Evolutionary conservation across 2,888 invertebrate species (phyloP).

Genomic region (Tetrapedia diversipes): DNA sequence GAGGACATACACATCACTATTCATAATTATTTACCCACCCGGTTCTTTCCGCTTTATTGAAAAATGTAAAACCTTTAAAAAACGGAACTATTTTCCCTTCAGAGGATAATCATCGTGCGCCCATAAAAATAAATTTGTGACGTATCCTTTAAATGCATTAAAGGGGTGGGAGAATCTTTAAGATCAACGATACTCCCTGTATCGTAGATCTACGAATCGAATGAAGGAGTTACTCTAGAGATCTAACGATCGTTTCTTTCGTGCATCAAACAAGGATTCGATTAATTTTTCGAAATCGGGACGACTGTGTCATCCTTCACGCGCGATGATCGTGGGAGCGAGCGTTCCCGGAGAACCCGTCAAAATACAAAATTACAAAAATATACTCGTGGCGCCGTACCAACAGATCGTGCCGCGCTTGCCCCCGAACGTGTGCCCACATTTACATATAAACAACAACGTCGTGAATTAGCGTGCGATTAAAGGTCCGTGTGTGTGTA

Average conservation of each 20-base stretch:
- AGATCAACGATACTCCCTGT: no score
- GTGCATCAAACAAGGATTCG: no score
- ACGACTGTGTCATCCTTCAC: constrained; percentile 36
- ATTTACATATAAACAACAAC: constrained; percentile 74
- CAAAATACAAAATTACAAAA: constrained; percentile 80
- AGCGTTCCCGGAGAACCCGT: constrained; percentile 58
- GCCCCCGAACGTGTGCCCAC: constrained; percentile 65
- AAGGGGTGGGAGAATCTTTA: no score
- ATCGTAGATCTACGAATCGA: no score
- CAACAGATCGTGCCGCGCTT: constrained; percentile 61
- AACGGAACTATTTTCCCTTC: no score
- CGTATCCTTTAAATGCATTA: no score
- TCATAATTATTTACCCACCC: no score
- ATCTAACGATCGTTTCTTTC: constrained; percentile 20
- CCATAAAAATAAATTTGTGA: no score
- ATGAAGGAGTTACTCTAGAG: neutral
- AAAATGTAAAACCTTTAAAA: no score
- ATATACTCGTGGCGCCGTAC: constrained; percentile 75
- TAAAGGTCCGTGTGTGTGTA: constrained; percentile 72
- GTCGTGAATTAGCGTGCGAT: constrained; percentile 63
- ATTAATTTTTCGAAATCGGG: constrained; percentile 1
- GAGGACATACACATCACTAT: neutral
- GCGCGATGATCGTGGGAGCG: constrained; percentile 44
- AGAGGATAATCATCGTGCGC: no score
- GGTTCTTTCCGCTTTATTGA: no score